Base-by-base conservation (phyloP, 2,888 invertebrate species). In the Esperia sulphurella region DNA sequence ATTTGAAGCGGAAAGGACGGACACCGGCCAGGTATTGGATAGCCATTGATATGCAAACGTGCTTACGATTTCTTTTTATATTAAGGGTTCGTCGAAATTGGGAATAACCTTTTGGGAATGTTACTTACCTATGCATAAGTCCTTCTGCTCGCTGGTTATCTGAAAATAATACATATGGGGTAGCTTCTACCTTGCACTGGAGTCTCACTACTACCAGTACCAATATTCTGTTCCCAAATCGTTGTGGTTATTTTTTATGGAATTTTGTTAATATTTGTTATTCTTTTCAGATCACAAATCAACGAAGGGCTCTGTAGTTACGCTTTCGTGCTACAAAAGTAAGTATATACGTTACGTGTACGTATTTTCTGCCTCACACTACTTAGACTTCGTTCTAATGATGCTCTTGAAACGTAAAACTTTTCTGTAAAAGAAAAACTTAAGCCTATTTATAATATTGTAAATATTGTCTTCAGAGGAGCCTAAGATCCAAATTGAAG, bases 261-360 rank as follows among this genome's bases (percentile, higher is more conserved):
- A 21, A 21, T 21, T 21, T 3, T 21, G 5, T 21, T 21, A 3
- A 21, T 21, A 21, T 21, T 21, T 21, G 21, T 21, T 21, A 59
- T 59, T 48, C 58, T 75, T 91, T 71, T 28, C 90, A 92, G 92
- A 92, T 70, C 91, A 91, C 65, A 91, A 91, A 75, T 82, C 89
- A 30, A 83, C 90, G 5, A 92, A 91, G 61, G 89, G 86, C 44
- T 91, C 91, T 0, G 87, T 92, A 0, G 91, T 92, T 13, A 92
- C 91, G 40, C 69, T 92, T 21, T 91, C 92, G 1, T 89, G 92
- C 68, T 90, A 91, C 66, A 92, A 92, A 86, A 92, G 92, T 92
- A 79, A 91, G 92, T 89, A 56, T 35, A 31, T n/a, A n/a, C n/a
- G n/a, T 45, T 47, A 9, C 10, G 31, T 31, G 31, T 31, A 31